These are phyloP conservation scores for Lasioglossum malachurum DNA, from an alignment of 2,888 invertebrate species.

Conservation along the genomic window DNA sequence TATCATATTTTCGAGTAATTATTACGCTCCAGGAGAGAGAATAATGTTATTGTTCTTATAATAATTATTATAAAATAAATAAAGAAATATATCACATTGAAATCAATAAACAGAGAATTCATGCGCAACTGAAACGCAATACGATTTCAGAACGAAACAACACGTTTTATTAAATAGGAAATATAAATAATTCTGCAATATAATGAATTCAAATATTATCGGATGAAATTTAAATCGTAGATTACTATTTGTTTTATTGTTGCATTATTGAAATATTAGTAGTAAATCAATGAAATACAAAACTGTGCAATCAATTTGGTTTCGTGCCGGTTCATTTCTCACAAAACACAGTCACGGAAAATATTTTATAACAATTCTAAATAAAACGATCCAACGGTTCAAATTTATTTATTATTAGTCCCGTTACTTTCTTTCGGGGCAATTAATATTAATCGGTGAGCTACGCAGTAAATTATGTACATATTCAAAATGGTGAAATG, in stretches of 20 bases:
- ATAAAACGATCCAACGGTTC: neutral
- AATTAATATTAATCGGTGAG: neutral
- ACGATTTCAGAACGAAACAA: neutral
- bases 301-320: neutral
- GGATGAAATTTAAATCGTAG: neutral
- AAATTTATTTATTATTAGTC: neutral
- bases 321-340: neutral
- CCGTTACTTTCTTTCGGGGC: neutral
- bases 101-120: neutral
- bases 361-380: neutral
- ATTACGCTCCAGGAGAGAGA: neutral
- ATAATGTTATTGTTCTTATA: neutral
- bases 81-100: neutral
- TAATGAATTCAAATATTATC: neutral
- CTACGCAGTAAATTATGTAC: neutral
- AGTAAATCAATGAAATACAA: neutral
- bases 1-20: conserved; percentile 76
- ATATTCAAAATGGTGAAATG: neutral
- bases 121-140: neutral
- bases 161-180: neutral
- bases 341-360: neutral
- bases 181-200: neutral
- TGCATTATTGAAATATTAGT: neutral
- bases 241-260: neutral
- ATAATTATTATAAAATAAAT: neutral